A percentile compares a stretch with the other conserved stretches of the same genome.
phyloP scores from a whole-genome alignment of 92 coral and sea anemone genomes.

The Umimayanthus kanabou region DNA sequence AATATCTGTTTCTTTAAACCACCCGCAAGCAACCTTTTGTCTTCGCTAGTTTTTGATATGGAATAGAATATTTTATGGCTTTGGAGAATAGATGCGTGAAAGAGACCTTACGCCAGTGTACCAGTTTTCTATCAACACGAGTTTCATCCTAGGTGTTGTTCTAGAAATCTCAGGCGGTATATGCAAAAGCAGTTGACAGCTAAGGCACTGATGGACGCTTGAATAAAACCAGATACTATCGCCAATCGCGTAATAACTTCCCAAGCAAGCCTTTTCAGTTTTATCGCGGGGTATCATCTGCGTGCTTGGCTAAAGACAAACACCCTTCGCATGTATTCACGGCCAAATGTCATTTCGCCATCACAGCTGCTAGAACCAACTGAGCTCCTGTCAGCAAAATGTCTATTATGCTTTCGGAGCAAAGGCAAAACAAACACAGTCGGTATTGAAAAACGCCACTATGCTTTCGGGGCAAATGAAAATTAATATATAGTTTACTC shows the following conservation, averaged over 20 bases:
- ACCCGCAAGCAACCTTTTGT: conserved; percentile 69
- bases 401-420: conserved; percentile 44
- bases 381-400: conserved; percentile 38
- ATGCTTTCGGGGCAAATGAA: conserved; percentile 49
- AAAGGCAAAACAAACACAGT: conserved; percentile 56
- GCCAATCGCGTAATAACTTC: conserved; percentile 54
- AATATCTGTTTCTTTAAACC: conserved; percentile 65
- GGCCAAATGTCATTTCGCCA: conserved; percentile 58
- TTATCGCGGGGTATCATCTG: conserved; percentile 83
- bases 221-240: conserved; percentile 35
- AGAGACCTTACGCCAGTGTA: neutral
- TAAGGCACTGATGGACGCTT: conserved; percentile 19
- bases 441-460: conserved; percentile 37
- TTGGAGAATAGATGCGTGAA: conserved; percentile 13
- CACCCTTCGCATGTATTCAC: conserved; percentile 64
- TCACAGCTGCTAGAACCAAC: conserved; percentile 69
- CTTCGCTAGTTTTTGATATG: conserved; percentile 48
- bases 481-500: conserved; percentile 51
- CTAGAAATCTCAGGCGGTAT: conserved; percentile 41
- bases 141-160: conserved; percentile 40
- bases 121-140: conserved; percentile 16
- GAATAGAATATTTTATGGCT: conserved; percentile 64
- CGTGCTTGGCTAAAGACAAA: conserved; percentile 56
- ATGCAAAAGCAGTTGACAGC: conserved; percentile 37
- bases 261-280: conserved; percentile 47